phyloP scores from a whole-genome alignment of 2,113 vertebrate species.

The Trachemys scripta region DNA sequence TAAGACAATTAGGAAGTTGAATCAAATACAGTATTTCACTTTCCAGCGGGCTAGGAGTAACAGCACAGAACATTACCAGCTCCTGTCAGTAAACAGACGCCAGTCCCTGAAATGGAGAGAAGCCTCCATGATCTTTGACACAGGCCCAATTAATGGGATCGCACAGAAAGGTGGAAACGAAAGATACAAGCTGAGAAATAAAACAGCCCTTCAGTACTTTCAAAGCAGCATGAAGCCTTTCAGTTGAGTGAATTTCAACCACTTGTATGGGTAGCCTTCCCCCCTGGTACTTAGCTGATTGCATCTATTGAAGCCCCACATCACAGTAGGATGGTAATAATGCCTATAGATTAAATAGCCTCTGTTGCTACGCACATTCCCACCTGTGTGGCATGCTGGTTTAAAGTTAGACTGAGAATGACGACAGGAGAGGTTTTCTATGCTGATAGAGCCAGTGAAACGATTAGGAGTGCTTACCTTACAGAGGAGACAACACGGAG shows the following conservation, averaged over 20 bases:
- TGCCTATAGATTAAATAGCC: neutral
- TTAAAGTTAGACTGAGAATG: neutral
- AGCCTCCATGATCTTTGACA: neutral
- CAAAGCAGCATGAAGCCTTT: neutral
- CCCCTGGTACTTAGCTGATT: neutral
- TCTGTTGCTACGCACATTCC: neutral
- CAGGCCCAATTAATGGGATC: neutral
- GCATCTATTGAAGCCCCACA: accelerated
- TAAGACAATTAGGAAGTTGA: neutral
- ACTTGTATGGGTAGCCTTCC: neutral
- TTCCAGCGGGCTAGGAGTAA: neutral
- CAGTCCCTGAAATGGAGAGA: neutral
- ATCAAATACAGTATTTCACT: neutral
- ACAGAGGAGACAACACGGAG: neutral
- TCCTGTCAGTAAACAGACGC: neutral
- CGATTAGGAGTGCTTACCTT: neutral
- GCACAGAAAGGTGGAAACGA: neutral
- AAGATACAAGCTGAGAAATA: neutral
- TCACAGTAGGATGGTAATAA: too few relatives aligned
- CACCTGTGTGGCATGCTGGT: neutral
- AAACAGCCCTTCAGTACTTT: neutral
- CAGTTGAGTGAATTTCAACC: neutral
- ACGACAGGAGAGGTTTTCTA: neutral
- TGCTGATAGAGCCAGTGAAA: neutral
- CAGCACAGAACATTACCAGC: neutral